Base-by-base conservation (phyloP, 2,797 vertebrate species). In the Fringilla coelebs region DNA sequence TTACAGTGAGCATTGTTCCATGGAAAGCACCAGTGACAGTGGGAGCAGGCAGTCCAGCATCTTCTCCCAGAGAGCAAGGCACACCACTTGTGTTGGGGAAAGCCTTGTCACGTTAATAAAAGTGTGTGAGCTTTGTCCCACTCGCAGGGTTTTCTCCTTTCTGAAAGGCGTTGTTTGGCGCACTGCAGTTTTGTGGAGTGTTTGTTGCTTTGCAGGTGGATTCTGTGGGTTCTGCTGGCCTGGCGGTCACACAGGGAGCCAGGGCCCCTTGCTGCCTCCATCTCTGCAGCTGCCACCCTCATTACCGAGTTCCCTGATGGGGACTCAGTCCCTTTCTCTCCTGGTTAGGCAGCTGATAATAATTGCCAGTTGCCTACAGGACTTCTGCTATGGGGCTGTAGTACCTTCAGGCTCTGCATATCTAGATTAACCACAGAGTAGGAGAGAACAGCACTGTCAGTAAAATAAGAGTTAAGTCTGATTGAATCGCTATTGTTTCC, bases 351-450 rank as follows among this genome's bases (percentile, higher is more conserved):
- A 73, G 75, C 40, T 71, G 58, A 10, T 36, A 24, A 7, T 32
- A 76, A 40, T 14, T 82, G 46, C 36, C 46, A 62, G 3, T 51
- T 68, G 41, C 51, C 71, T 63, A 32, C 32, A 31, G 58, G 20
- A 49, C 32, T 86, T 86, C n/a, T 63, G 70, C 73, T 40, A 0
- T 2, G 1, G 34, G 41, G 14, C 41, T 88, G 13, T 21, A 43
- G 31, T 29, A 36, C 28, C 0, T 0, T 43, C 66, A 41, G 10
- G 31, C 41, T 75, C 46, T 76, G 58, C 24, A 9, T 58, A 58
- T 29, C 45, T 71, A 26, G 28, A 28, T 14, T 36, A 45, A 31
- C 55, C 0, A 1, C 0, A 0, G 34, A 60, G 38, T 9, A 31
- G 48, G 41, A 22, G 1, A 61, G 38, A 71, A 36, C 5, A 25